Evolutionary conservation across 2,888 invertebrate species (phyloP).

Genomic region (Machimus rusticus): DNA sequence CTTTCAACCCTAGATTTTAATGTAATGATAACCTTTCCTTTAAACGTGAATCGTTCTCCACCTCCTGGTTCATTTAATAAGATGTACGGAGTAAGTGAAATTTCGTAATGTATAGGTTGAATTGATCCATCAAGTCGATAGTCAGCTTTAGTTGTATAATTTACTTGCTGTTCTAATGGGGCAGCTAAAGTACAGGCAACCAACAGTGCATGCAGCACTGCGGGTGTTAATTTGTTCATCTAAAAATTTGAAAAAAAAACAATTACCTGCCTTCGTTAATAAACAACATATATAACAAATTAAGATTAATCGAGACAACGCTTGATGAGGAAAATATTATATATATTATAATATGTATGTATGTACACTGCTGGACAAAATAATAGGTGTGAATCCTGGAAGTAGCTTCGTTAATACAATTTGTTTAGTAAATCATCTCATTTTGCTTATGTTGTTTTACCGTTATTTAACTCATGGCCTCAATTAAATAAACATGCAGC

Average conservation of each 20-base stretch:
- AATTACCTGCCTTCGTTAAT: not conserved
- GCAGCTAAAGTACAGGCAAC: slow-evolving; percentile 40
- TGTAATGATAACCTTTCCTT: slow-evolving; percentile 62
- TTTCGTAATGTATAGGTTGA: slow-evolving; percentile 65
- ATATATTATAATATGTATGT: too few species aligned
- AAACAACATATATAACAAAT: too few species aligned
- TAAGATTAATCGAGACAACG: too few species aligned
- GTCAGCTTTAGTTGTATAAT: slow-evolving; percentile 44
- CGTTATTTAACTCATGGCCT: too few species aligned
- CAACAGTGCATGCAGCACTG: not conserved
- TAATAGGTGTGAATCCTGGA: too few species aligned
- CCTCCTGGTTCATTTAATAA: slow-evolving; percentile 52
- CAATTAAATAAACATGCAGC: too few species aligned
- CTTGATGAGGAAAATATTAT: too few species aligned
- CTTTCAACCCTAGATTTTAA: slow-evolving; percentile 59
- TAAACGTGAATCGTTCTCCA: slow-evolving; percentile 56
- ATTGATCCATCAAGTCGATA: slow-evolving; percentile 61
- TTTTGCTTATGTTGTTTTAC: too few species aligned
- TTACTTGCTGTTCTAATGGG: slow-evolving; percentile 4
- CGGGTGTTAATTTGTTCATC: not conserved
- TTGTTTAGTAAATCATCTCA: too few species aligned
- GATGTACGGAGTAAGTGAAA: slow-evolving; percentile 66
- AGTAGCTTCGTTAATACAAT: too few species aligned
- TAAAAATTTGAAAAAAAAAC: not conserved
- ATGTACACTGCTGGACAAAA: too few species aligned